These are phyloP conservation scores for Eriosoma lanigerum DNA, from an alignment of 1,140 invertebrate genomes.

Conservation along the genomic window DNA sequence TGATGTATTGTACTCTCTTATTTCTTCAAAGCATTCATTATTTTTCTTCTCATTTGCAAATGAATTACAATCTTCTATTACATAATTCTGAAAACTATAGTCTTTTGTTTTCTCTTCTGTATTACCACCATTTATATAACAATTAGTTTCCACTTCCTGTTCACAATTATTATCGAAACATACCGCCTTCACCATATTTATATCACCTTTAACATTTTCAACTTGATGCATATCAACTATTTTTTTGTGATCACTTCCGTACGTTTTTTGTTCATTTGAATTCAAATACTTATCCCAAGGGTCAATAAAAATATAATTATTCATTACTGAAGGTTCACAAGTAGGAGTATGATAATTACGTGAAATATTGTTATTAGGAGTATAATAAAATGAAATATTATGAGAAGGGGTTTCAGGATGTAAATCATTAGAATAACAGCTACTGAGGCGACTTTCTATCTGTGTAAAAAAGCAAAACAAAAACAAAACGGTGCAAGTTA, in stretches of 20 bases:
- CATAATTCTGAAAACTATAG: slow-evolving; percentile 36
- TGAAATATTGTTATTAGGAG: slow-evolving; percentile 18
- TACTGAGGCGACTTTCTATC: slow-evolving; percentile 58
- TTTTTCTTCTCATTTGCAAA: neutral
- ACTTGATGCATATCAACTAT: too few species aligned
- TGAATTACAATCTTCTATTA: slow-evolving; percentile 5
- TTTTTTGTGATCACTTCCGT: neutral
- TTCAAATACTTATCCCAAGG: slow-evolving; percentile 62
- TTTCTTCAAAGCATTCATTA: neutral
- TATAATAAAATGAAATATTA: slow-evolving; percentile 19
- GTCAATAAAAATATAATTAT: slow-evolving; percentile 57
- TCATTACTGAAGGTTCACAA: slow-evolving; percentile 7
- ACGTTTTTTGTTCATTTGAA: neutral
- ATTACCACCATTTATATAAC: neutral
- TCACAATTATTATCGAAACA: slow-evolving; percentile 52
- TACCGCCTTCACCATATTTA: neutral
- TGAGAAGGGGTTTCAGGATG: slow-evolving; percentile 27
- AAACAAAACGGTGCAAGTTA: slow-evolving; percentile 51
- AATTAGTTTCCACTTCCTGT: slow-evolving; percentile 54
- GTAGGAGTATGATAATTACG: slow-evolving; percentile 3
- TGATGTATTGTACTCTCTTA: neutral
- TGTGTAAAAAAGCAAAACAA: slow-evolving; percentile 57
- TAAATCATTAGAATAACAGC: slow-evolving; percentile 53
- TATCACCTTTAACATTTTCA: neutral
- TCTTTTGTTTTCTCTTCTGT: slow-evolving; percentile 27